phyloP scores from a whole-genome alignment of 1,140 invertebrate species.

The Patella vulgata region DNA sequence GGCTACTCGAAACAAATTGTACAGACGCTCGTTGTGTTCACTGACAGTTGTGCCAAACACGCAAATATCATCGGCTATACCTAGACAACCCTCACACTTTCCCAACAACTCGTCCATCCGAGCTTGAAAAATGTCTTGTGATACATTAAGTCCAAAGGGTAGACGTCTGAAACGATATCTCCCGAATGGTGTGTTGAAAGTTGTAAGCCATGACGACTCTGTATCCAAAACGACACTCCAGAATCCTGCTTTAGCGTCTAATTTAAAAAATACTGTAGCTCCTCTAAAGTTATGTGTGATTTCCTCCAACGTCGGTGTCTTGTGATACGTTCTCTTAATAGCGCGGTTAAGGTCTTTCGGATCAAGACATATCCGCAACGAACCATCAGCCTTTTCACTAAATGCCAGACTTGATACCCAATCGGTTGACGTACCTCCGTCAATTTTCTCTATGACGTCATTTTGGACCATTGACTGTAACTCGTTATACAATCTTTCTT shows the following conservation, averaged over 20 bases:
- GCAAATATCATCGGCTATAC: constrained; percentile 60
- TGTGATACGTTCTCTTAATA: constrained; percentile 6
- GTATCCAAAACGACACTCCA: constrained; percentile 23
- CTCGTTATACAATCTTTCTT: constrained; percentile 7
- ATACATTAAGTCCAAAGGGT: constrained; percentile 61
- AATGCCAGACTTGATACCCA: constrained; percentile 1
- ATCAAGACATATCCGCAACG: background rate
- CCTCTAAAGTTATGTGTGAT: constrained; percentile 6
- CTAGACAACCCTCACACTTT: constrained; percentile 51
- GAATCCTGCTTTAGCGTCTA: constrained; percentile 8
- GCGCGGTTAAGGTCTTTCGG: constrained; percentile 6
- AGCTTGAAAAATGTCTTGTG: constrained; percentile 54
- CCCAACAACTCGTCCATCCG: constrained; percentile 54
- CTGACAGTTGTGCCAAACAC: constrained; percentile 14
- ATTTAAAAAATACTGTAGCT: background rate
- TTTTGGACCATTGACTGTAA: constrained; percentile 11
- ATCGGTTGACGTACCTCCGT: constrained; percentile 11
- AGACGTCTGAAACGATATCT: constrained; percentile 55
- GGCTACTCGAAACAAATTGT: constrained; percentile 21
- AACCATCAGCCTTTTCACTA: background rate
- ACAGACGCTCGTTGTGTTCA: constrained; percentile 41
- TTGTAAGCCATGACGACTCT: constrained; percentile 54
- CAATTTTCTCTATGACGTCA: constrained; percentile 12
- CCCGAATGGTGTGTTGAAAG: constrained; percentile 68
- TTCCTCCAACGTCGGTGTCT: constrained; percentile 1